Evolutionary conservation across 2,888 invertebrate genomes (phyloP), one percentile per base, ranked within the genome.

Genomic region (Ochropacha duplaris): DNA sequence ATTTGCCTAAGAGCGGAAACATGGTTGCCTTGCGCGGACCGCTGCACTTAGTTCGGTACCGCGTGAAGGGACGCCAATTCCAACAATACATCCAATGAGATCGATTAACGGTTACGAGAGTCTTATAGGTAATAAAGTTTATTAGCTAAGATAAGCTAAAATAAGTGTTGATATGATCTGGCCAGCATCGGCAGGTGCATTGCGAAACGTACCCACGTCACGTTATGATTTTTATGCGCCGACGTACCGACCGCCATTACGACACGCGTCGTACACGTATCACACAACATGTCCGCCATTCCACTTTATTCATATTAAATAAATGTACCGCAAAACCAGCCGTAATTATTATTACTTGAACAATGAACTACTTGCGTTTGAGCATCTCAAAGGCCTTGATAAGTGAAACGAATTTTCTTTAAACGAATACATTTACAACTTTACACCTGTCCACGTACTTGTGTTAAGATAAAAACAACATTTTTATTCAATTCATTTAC

Each of bases 181-280:
- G 57, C 56, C 54, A 54, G 19, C 28, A 36, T 36, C 57, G 79
- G 82, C 86, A 87, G 86, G 87, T 87, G 84, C 76, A 80, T 83
- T 84, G 83, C 79, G 78, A 86, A 84, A 86, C 81, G 72, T 76
- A 71, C 67, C 74, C 76, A 79, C 79, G 82, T 80, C 84, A 79
- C 76, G 83, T 77, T 82, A 83, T 82, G 76, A 88, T 87, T 88
- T 86, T 88, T 86, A 87, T 83, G 77, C 69, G 72, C 62, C 78
- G 71, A 79, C 75, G 76, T 74, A 73, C 78, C 76, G 82, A 66
- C 77, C 78, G 87, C 84, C 86, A 85, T 89, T 88, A 84, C 87
- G 80, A 82, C 81, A 86, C 77, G 76, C 79, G 74, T 71, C 75
- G 76, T 74, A 76, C 73, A 71, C 67, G 72, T 78, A 81, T 79